phyloP scores from a whole-genome alignment of 2,888 invertebrate species.

The Anoncus sp. region DNA sequence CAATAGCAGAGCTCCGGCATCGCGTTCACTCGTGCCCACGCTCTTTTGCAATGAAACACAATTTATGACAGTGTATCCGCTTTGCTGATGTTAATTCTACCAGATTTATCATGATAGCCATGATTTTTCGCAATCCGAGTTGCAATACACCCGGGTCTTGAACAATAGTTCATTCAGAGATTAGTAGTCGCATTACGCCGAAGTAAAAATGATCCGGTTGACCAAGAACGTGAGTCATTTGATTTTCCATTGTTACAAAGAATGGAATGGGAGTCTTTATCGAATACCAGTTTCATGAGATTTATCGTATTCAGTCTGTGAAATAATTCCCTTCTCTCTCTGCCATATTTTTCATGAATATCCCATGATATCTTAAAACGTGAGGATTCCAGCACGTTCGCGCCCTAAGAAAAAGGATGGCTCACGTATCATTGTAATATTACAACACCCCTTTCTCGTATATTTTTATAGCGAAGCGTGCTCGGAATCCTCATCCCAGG shows the following conservation, averaged over 20 bases:
- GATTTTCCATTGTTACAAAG: conserved; percentile 44
- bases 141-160: conserved; percentile 10
- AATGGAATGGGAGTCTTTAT: background rate
- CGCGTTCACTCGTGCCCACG: conserved; percentile 69
- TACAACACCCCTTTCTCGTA: conserved; percentile 65
- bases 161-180: conserved; percentile 36
- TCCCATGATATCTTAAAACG: conserved; percentile 52
- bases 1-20: conserved; percentile 37
- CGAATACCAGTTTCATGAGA: conserved; percentile 1
- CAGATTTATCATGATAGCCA: conserved; percentile 43
- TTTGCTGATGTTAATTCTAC: conserved; percentile 48
- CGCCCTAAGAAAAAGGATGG: conserved; percentile 55
- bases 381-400: conserved; percentile 57
- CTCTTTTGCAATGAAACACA: conserved; percentile 77
- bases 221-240: conserved; percentile 32
- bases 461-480: conserved; percentile 67
- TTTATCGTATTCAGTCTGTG: conserved; percentile 30
- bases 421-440: conserved; percentile 68
- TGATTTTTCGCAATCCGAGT: conserved; percentile 30
- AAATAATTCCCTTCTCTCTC: conserved; percentile 5
- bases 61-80: conserved; percentile 77
- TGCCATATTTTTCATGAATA: conserved; percentile 45
- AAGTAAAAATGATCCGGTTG: conserved; percentile 28
- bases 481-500: conserved; percentile 58
- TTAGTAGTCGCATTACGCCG: background rate